phyloP scores from a whole-genome alignment of 2,113 vertebrate genomes.

The Psilopogon haemacephalus region DNA sequence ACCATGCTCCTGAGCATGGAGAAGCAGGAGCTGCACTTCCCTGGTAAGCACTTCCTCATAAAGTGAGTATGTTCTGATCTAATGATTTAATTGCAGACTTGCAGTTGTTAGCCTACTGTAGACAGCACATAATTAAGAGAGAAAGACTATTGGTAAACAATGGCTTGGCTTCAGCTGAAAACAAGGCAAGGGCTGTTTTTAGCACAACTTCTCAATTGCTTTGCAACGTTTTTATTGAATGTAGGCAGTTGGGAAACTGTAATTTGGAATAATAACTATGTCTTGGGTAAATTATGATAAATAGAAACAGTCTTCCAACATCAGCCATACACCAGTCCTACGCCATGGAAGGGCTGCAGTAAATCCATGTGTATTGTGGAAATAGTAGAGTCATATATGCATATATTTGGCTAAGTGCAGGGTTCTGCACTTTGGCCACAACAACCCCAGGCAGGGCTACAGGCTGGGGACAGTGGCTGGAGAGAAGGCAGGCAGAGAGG shows the following conservation, averaged over 20 bases:
- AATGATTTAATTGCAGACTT: slow-evolving; percentile 8
- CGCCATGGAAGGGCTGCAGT: neutral
- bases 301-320: neutral
- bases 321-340: rapidly evolving
- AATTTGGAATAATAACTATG: neutral
- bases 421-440: too few species aligned
- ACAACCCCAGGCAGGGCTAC: too few species aligned
- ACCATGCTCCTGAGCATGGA: too few species aligned
- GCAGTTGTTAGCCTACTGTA: neutral
- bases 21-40: too few species aligned
- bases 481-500: too few species aligned
- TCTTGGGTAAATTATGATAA: neutral
- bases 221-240: neutral
- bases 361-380: neutral
- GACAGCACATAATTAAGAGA: neutral
- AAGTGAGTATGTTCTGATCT: neutral
- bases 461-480: too few species aligned
- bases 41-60: too few species aligned
- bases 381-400: neutral
- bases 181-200: neutral
- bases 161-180: neutral
- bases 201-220: neutral
- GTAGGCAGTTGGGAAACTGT: neutral
- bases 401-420: too few species aligned
- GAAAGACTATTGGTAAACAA: neutral